Evolutionary conservation across 2,113 vertebrate genomes (phyloP).

Genomic region (Eulemur macaco): DNA sequence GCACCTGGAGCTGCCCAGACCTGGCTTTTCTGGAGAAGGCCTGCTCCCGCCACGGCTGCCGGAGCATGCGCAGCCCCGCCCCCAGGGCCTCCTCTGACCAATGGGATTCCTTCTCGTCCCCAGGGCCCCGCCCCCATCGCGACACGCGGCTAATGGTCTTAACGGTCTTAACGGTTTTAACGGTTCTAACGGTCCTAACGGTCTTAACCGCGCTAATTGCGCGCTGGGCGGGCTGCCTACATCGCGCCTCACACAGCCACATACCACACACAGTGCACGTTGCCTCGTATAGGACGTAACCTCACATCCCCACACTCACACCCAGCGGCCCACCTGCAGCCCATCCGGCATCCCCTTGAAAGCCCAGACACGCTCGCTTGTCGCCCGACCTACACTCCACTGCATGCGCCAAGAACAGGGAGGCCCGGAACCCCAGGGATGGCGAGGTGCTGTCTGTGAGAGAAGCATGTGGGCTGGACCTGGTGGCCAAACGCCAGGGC

Average conservation of each 20-base stretch:
- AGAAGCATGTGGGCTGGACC: neutral
- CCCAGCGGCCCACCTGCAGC: too few relatives aligned
- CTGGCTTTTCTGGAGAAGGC: rapidly evolving
- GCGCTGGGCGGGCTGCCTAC: rapidly evolving
- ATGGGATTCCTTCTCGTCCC: neutral
- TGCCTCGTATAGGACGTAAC: neutral
- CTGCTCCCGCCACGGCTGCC: rapidly evolving
- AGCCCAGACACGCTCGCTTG: rapidly evolving
- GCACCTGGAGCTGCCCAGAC: rapidly evolving
- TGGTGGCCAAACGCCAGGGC: too few relatives aligned
- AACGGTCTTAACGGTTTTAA: neutral
- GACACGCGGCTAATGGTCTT: rapidly evolving
- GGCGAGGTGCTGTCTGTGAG: neutral
- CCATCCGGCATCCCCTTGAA: neutral
- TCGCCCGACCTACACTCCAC: neutral
- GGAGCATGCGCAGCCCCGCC: neutral
- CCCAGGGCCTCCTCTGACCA: neutral
- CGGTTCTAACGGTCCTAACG: neutral
- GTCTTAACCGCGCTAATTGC: rapidly evolving
- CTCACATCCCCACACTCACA: neutral
- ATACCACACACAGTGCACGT: rapidly evolving
- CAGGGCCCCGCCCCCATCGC: neutral
- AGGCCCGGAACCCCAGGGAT: too few relatives aligned
- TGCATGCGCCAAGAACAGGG: neutral
- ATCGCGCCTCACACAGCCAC: rapidly evolving